Percentiles rank a stretch among this genome's conserved stretches.
phyloP scores from a whole-genome alignment of 2,113 vertebrate species.

The Lonchura striata region DNA sequence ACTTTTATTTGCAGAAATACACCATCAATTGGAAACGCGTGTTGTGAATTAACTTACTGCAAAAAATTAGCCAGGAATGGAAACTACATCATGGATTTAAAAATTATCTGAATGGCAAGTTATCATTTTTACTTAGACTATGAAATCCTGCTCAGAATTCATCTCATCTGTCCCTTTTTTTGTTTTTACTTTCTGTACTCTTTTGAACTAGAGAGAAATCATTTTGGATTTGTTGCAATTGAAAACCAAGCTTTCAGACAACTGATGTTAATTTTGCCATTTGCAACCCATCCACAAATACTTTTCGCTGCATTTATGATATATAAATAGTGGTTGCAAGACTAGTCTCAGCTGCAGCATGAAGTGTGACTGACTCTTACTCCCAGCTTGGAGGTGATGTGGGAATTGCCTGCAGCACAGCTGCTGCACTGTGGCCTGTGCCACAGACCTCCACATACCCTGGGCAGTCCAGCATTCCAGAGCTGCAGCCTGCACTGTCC shows the following conservation, averaged over 20 bases:
- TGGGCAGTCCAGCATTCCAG: neutral
- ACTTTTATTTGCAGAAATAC: neutral
- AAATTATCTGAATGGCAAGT: neutral
- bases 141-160: neutral
- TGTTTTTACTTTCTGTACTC: neutral
- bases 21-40: neutral
- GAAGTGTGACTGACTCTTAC: neutral
- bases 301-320: neutral
- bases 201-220: neutral
- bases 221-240: neutral
- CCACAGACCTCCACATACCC: fast-evolving
- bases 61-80: neutral
- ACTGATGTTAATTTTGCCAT: neutral
- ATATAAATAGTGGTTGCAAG: neutral
- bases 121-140: neutral
- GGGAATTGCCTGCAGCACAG: neutral
- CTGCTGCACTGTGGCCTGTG: fast-evolving
- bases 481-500: neutral
- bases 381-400: fast-evolving
- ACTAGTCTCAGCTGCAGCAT: neutral
- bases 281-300: neutral
- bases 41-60: neutral
- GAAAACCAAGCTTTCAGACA: neutral
- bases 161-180: neutral
- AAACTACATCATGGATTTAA: neutral